Percentiles rank a stretch among this genome's conserved stretches.
Conservation (phyloP, 2,888 invertebrate species). For the Ommatoiulus sabulosus region DNA sequence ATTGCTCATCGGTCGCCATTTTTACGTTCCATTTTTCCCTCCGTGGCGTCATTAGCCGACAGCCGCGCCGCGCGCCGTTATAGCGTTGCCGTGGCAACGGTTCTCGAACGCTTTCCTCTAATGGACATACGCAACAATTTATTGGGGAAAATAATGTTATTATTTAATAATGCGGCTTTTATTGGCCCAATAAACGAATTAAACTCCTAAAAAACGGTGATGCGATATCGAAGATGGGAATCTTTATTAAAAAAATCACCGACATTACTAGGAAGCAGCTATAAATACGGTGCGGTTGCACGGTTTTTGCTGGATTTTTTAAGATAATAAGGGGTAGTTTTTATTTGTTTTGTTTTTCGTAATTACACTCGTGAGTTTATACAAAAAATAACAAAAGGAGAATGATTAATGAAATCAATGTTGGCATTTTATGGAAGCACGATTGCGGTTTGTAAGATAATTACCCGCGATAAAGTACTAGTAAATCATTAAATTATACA, state of each 20-base stretch:
- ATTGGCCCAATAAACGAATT: neutral
- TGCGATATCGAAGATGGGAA: neutral
- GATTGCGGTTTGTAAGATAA: neutral
- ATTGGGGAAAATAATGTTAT: neutral
- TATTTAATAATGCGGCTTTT: neutral
- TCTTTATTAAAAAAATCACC: neutral
- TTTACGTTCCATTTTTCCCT: neutral
- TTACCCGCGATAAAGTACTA: neutral
- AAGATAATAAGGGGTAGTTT: neutral
- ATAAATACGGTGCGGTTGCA: neutral
- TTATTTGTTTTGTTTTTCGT: neutral
- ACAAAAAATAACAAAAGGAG: neutral
- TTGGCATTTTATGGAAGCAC: neutral
- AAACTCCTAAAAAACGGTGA: neutral
- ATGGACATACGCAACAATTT: neutral
- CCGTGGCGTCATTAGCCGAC: neutral
- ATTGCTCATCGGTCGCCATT: neutral
- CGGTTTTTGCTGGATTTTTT: neutral
- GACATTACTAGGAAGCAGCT: neutral
- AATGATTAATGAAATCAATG: constrained; percentile 11
- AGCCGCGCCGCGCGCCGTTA: neutral
- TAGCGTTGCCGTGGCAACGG: neutral
- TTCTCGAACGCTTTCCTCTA: neutral
- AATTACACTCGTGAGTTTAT: neutral
- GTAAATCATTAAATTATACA: neutral